Evolutionary conservation across 1,140 invertebrate genomes (phyloP).

Genomic region (Ceratoteleas bidentatus): DNA sequence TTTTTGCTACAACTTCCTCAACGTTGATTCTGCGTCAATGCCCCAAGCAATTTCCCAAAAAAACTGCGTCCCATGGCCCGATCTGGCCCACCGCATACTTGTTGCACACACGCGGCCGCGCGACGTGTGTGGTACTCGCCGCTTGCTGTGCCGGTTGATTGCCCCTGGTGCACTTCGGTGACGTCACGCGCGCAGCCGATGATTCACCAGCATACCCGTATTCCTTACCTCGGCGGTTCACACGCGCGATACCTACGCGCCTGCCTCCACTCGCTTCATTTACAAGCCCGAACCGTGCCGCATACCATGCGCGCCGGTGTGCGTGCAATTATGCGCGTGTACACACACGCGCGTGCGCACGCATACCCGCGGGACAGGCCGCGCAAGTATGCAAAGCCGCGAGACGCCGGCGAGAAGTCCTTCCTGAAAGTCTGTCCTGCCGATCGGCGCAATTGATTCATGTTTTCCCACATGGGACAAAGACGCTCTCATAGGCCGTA

Average conservation of each 20-base stretch:
- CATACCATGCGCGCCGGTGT: neutral
- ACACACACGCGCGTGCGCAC: neutral
- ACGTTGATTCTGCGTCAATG: too few relatives aligned
- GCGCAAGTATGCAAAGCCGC: slow-evolving; percentile 20
- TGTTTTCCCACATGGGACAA: slow-evolving; percentile 46
- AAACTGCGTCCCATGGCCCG: too few relatives aligned
- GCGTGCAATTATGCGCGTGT: slow-evolving; percentile 11
- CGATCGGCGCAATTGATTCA: slow-evolving; percentile 48
- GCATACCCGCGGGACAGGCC: too few relatives aligned
- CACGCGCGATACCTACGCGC: slow-evolving; percentile 43
- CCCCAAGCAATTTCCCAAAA: too few relatives aligned
- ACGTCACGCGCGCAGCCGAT: slow-evolving; percentile 43
- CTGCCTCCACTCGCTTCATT: slow-evolving; percentile 27
- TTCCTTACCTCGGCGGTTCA: slow-evolving; percentile 38
- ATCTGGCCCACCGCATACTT: too few relatives aligned
- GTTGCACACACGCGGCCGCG: slow-evolving; percentile 37
- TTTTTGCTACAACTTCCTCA: too few relatives aligned
- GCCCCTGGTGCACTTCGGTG: slow-evolving; percentile 55
- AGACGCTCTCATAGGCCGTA: slow-evolving; percentile 18
- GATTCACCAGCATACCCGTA: slow-evolving; percentile 54
- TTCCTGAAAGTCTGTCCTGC: slow-evolving; percentile 50
- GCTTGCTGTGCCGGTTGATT: slow-evolving; percentile 57
- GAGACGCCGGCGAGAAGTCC: slow-evolving; percentile 34
- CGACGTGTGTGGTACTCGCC: slow-evolving; percentile 47
- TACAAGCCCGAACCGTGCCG: slow-evolving; percentile 9